Base-by-base conservation (phyloP, 2,888 invertebrate species). In the Asteroscopus sphinx region DNA sequence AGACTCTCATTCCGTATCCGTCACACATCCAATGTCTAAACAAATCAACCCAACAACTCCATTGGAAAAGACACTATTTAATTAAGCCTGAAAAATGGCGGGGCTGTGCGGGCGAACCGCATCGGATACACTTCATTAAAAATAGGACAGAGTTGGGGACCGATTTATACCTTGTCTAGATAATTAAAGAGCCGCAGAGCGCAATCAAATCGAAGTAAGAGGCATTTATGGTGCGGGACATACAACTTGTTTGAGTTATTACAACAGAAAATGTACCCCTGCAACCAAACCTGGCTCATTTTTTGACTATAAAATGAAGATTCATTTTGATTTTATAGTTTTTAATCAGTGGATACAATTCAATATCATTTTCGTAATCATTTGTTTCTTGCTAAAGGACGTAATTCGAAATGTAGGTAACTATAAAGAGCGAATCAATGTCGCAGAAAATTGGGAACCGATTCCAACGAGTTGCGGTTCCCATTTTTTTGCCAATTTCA, bases 31-130 rank as follows among this genome's bases (percentile, higher is more conserved):
- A 53, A 67, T 47, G 57, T 72, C 65, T 60, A 69, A 76, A 78
- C 75, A 77, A 80, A 76, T 80, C 72, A 76, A 75, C 53, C 60
- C 37, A 66, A 71, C 71, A 68, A 47, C 59, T 67, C 56, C 45
- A 65, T 64, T 53, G 36, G 67, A 68, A 55, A 52, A 69, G 64
- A 76, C 64, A 76, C 79, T 77, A 78, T 80, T 82, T 80, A 82
- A 82, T 83, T 83, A 82, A 78, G 74, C 58, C 56, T 81, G 81
- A 83, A 83, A 83, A 82, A 82, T 80, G 68, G 51, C 54, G 46
- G 63, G 68, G 54, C 55, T 71, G 46, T 59, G 46, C 57, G 61
- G 47, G 30, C 52, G 41, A 52, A 58, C 62, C 63, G 48, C 46
- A 63, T 64, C 61, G 57, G 73, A 73, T 71, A 57, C 75, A 73